phyloP scores from a whole-genome alignment of 2,888 invertebrate species.

The Megaustenia siamemsis region DNA sequence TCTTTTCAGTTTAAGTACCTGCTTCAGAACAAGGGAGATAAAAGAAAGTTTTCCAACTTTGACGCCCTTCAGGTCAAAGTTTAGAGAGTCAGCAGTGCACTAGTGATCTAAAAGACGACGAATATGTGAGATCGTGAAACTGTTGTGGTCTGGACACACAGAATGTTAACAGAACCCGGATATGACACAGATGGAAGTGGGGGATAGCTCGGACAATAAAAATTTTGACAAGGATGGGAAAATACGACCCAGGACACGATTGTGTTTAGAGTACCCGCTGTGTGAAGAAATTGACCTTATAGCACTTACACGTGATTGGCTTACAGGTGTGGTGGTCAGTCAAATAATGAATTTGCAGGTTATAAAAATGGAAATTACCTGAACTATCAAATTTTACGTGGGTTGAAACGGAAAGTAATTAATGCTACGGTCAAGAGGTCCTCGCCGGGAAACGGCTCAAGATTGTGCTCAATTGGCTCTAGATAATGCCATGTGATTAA shows the following conservation, averaged over 20 bases:
- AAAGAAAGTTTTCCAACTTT: background rate
- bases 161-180: background rate
- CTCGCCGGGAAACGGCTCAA: too few species aligned
- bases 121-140: background rate
- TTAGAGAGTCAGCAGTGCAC: background rate
- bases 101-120: background rate
- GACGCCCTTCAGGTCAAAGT: background rate
- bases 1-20: background rate
- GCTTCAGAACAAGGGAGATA: background rate
- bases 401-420: too few species aligned
- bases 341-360: too few species aligned
- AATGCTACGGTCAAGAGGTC: too few species aligned
- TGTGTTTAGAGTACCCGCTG: background rate
- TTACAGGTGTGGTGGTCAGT: too few species aligned
- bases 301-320: too few species aligned
- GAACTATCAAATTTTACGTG: too few species aligned
- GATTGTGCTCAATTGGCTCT: too few species aligned
- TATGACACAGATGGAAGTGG: background rate
- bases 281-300: background rate
- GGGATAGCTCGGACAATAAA: background rate
- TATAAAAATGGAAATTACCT: too few species aligned
- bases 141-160: background rate
- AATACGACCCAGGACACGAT: background rate
- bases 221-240: background rate
- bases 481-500: too few species aligned